A percentile compares a stretch with the other conserved stretches of the same genome.
Evolutionary conservation across 2,888 invertebrate species (phyloP).

Genomic region (Disparrhopalites patrizii): DNA sequence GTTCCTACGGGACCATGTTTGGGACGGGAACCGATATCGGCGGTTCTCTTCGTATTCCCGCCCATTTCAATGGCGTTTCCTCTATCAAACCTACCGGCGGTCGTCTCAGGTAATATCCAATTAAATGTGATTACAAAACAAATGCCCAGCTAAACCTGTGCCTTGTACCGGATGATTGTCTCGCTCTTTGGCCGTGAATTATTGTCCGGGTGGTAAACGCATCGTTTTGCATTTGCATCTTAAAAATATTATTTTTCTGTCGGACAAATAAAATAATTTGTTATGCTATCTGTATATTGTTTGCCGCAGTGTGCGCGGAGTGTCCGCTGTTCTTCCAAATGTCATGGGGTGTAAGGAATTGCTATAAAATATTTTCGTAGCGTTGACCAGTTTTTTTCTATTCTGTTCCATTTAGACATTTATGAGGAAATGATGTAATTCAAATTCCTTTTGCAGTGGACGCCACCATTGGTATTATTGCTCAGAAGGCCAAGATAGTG

Average conservation of each 20-base stretch:
- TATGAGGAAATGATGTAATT: neutral
- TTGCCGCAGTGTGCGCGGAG: constrained; percentile 35
- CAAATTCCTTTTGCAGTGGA: constrained; percentile 30
- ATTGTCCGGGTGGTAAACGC: too few species aligned
- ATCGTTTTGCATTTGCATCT: too few species aligned
- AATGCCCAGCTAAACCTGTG: too few species aligned
- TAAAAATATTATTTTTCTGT: neutral
- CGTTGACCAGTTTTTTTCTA: too few species aligned
- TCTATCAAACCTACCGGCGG: constrained; percentile 42
- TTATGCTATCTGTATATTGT: neutral
- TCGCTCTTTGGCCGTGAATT: too few species aligned
- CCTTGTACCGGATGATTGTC: too few species aligned
- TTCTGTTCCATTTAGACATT: too few species aligned
- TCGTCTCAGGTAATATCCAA: constrained; percentile 37
- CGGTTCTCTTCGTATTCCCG: constrained; percentile 39
- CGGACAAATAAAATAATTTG: constrained; percentile 1
- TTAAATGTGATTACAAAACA: too few species aligned
- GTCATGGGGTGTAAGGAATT: constrained; percentile 39
- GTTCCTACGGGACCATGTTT: constrained; percentile 34
- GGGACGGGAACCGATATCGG: constrained; percentile 41
- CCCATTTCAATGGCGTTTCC: constrained; percentile 43
- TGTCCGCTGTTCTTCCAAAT: constrained; percentile 41
- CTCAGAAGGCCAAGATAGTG: constrained; percentile 34
- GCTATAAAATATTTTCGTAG: neutral
- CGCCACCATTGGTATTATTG: constrained; percentile 41